Percentiles rank a stretch among this genome's conserved stretches.
phyloP scores from a whole-genome alignment of 1,140 invertebrate genomes.

The Cryptotermes secundus region DNA sequence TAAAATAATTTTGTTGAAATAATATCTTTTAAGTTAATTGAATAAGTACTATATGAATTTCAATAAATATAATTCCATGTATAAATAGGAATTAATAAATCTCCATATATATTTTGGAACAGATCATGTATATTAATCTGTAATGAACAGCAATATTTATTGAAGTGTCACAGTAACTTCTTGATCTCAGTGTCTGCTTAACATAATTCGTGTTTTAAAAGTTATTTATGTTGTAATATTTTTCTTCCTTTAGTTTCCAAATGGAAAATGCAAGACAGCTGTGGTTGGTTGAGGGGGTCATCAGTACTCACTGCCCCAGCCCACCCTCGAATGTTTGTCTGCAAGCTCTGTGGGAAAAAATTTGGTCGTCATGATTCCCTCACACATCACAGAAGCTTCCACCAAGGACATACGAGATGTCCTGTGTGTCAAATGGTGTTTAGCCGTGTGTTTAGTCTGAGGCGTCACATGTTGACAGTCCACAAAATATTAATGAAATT shows the following conservation, averaged over 20 bases:
- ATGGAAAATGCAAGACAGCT: background rate
- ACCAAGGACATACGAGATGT: conserved; percentile 70
- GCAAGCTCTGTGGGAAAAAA: conserved; percentile 69
- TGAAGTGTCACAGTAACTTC: background rate
- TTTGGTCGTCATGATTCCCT: conserved; percentile 76
- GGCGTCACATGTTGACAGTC: conserved; percentile 52
- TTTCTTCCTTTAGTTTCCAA: background rate
- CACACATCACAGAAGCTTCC: conserved; percentile 71
- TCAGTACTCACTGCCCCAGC: conserved; percentile 16
- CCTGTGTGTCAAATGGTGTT: conserved; percentile 61
- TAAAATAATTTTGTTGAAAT: too few species aligned
- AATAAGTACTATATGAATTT: background rate
- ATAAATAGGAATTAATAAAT: background rate
- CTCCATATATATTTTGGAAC: background rate
- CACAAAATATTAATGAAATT: conserved; percentile 38
- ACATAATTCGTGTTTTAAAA: background rate
- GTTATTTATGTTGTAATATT: background rate
- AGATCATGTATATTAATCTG: too few species aligned
- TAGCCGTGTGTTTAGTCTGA: conserved; percentile 58
- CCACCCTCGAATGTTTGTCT: conserved; percentile 44
- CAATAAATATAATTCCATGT: background rate
- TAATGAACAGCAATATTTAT: background rate
- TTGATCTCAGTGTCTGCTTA: background rate
- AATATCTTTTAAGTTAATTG: too few species aligned
- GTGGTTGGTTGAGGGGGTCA: background rate